Evolutionary conservation across 23 tunicate species (phyloP).

Genomic region (Corella eumyota): DNA sequence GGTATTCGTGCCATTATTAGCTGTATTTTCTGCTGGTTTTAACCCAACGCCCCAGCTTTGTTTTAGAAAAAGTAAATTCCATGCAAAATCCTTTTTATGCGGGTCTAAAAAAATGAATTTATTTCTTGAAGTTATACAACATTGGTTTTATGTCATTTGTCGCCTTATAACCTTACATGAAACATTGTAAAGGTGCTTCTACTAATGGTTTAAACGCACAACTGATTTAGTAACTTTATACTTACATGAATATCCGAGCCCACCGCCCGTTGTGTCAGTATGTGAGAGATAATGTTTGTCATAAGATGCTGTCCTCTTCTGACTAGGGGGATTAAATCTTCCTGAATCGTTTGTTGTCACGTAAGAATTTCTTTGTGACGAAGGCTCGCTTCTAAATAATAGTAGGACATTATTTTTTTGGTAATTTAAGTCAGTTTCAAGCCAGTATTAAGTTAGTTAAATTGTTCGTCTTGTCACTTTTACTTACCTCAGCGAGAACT

Average conservation of each 20-base stretch:
- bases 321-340: constrained; percentile 9
- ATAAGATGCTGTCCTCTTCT: constrained; percentile 22
- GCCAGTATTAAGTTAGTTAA: no score
- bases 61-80: constrained; percentile 41
- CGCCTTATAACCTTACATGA: no score
- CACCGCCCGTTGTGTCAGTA: constrained; percentile 42
- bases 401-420: no score
- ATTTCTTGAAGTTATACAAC: neutral
- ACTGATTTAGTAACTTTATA: neutral
- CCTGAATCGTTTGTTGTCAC: no score
- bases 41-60: constrained; percentile 38
- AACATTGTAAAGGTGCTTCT: no score
- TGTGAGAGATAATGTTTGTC: constrained; percentile 37
- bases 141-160: neutral
- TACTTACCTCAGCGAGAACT: no score
- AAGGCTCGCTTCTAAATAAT: no score
- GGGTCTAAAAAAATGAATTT: constrained; percentile 21
- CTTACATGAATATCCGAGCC: constrained; percentile 41
- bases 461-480: no score
- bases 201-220: no score
- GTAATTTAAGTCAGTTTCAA: no score
- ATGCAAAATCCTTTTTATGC: constrained; percentile 33
- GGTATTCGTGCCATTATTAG: no score
- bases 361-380: no score
- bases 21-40: neutral